Evolutionary conservation across 2,113 vertebrate species (phyloP).

Genomic region (Oreochromis niloticus): DNA sequence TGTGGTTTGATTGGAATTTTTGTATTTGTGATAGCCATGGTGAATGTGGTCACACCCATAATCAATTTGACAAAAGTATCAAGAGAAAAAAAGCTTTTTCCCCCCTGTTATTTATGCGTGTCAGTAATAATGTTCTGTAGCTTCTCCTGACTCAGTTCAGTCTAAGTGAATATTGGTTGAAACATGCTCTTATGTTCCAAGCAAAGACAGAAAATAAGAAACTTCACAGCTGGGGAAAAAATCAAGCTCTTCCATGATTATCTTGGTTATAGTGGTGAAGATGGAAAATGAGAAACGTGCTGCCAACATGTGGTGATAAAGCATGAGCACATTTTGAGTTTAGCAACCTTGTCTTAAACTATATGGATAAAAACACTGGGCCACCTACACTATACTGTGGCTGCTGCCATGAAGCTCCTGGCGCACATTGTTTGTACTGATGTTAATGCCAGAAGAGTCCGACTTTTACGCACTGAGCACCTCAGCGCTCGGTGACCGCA

Average conservation of each 20-base stretch:
- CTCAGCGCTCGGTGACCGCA: rapidly evolving
- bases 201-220: not conserved
- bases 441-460: not conserved
- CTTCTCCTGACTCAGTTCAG: not conserved
- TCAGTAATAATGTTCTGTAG: not conserved
- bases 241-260: not conserved
- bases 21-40: not conserved
- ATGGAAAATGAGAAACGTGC: not conserved
- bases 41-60: not conserved
- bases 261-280: not conserved
- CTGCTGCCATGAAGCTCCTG: not conserved
- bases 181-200: not conserved
- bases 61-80: not conserved
- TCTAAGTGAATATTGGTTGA: not conserved
- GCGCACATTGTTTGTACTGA: not conserved
- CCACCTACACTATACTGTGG: not conserved
- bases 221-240: not conserved
- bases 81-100: not conserved
- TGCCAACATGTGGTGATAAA: not conserved
- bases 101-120: rapidly evolving
- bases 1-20: not conserved
- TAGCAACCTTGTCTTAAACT: not conserved
- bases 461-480: not conserved
- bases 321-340: not conserved
- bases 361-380: not conserved